A percentile compares a stretch with the other conserved stretches of the same genome.
These are phyloP conservation scores for Pseudococcus jackbeardsleyi DNA, from an alignment of 2,888 invertebrate species.

Conservation along the genomic window DNA sequence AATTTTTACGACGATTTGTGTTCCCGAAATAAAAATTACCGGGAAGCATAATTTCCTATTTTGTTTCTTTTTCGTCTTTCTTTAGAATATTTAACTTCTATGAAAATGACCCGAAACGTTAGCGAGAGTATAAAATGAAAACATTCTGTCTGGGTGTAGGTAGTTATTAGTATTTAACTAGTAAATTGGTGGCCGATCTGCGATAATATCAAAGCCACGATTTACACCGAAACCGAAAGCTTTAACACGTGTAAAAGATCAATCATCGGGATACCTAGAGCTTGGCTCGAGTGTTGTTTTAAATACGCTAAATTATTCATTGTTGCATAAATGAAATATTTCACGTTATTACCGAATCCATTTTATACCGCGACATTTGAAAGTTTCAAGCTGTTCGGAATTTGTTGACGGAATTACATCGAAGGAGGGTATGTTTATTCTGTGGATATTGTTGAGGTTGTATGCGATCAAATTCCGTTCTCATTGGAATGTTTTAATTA, in stretches of 20 bases:
- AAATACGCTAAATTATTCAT: not conserved
- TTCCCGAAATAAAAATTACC: too few species aligned
- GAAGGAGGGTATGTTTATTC: not conserved
- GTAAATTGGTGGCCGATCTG: not conserved
- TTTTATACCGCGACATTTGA: not conserved
- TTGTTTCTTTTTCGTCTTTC: too few species aligned
- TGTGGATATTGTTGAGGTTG: not conserved
- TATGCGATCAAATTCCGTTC: not conserved
- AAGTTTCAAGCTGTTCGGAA: constrained; percentile 15
- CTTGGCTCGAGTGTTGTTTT: constrained; percentile 5
- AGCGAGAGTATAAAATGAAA: not conserved
- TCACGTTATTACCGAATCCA: constrained; percentile 19
- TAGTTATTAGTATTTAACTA: not conserved
- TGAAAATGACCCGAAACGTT: not conserved
- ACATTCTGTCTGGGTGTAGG: not conserved
- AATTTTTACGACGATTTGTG: too few species aligned
- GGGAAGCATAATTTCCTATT: too few species aligned
- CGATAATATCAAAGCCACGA: not conserved
- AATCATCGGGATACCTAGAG: not conserved
- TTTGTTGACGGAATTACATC: constrained; percentile 4
- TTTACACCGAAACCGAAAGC: not conserved
- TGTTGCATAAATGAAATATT: constrained; percentile 14
- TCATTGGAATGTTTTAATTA: constrained; percentile 24
- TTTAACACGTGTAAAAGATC: not conserved
- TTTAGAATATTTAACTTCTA: too few species aligned